Base-by-base conservation (phyloP, 2,113 vertebrate species). In the Cryptoleucopteryx plumbea region DNA sequence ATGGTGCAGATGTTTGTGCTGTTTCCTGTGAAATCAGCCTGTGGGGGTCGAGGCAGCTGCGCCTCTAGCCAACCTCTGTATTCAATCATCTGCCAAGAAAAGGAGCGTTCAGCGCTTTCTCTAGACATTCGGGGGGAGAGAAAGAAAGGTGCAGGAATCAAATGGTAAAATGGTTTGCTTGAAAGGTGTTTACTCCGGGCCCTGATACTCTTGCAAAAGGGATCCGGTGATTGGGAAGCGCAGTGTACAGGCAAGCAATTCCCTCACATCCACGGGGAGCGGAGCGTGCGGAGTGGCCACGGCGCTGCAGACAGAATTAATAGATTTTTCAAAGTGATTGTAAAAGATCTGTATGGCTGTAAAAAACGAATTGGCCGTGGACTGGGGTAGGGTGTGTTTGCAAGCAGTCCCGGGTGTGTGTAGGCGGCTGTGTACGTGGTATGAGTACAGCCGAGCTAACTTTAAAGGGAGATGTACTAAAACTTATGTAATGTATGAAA, bases 201-300 rank as follows among this genome's bases (percentile, higher is more conserved):
- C 29, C n/a, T 2, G 74, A 2, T 38, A 3, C 53, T 40, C 45
- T 3, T 16, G 63, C 38, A 14, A 10, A 21, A 45, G 75, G 48
- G 83, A 36, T 23, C 8, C 0, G 1, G 16, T 23, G 77, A 3
- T 27, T 12, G 8, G 45, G 74, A 74, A 80, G 75, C 86, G 1
- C 2, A 1, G 78, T 1, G 21, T 3, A 0, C 34, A 3, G 74
- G 47, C 14, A 2, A 6, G 43, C 47, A 3, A 13, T 36, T 40
- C 78, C 59, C 81, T 34, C 34, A 0, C 58, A 3, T 3, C 73
- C 42, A 0, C 0, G 1, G 67, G 62, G 68, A 70, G 68, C 7
- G 0, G 26, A 27, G 62, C 15, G 4, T 34, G 88, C 23, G 0
- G 87, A 18, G 77, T 4, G 32, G 53, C 74, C 56, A 1, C 4